These are phyloP conservation scores for Druon quercuslanigerum DNA, from an alignment of 1,140 invertebrate genomes.

Conservation along the genomic window DNA sequence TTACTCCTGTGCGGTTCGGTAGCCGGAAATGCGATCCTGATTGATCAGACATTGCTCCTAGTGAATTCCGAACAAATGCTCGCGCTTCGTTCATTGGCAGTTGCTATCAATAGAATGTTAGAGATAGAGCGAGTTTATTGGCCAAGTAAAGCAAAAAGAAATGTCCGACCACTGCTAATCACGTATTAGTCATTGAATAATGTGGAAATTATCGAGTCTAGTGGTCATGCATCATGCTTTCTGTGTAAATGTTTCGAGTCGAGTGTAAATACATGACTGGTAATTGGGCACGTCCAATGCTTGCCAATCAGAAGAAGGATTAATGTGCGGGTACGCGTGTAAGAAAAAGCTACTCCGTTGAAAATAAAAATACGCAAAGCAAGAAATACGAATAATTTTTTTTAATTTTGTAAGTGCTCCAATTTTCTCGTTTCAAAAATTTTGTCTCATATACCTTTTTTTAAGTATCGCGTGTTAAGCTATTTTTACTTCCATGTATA, in stretches of 20 bases:
- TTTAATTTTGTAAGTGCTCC: too few species aligned
- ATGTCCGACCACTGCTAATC: slow-evolving; percentile 48
- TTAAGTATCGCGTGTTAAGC: too few species aligned
- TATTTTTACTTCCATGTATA: too few species aligned
- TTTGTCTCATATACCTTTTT: too few species aligned
- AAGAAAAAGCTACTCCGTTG: background rate
- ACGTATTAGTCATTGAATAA: slow-evolving; percentile 64
- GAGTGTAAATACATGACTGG: slow-evolving; percentile 38
- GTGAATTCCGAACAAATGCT: slow-evolving; percentile 43
- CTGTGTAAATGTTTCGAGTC: slow-evolving; percentile 41
- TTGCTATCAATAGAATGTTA: slow-evolving; percentile 42
- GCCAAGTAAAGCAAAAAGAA: slow-evolving; percentile 42
- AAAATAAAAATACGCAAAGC: background rate
- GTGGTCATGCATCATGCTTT: slow-evolving; percentile 60
- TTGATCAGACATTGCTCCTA: slow-evolving; percentile 48
- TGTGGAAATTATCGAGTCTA: slow-evolving; percentile 60
- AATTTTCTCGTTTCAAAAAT: too few species aligned
- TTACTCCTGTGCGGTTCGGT: slow-evolving; percentile 35
- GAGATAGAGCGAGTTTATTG: slow-evolving; percentile 32
- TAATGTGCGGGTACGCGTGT: slow-evolving; percentile 28
- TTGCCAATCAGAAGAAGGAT: slow-evolving; percentile 20
- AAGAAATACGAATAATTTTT: background rate
- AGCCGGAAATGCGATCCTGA: slow-evolving; percentile 47
- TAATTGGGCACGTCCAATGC: slow-evolving; percentile 53
- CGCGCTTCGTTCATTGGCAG: slow-evolving; percentile 9